Conservation (phyloP, 2,113 vertebrate species). For the Calonectris borealis region DNA sequence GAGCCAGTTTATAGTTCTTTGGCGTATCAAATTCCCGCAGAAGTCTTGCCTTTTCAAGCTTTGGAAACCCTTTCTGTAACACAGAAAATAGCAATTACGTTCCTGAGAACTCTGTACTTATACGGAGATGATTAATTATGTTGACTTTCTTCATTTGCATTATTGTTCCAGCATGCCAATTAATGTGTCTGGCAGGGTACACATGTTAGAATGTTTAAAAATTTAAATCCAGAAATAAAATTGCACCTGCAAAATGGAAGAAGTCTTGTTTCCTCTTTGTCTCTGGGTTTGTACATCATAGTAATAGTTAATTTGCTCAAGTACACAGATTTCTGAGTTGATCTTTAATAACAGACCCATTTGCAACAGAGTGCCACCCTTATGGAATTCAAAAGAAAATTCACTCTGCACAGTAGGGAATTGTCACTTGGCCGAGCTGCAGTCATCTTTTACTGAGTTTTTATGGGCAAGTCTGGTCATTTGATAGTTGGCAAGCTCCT, state of each 20-base stretch:
- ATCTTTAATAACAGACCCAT: not conserved
- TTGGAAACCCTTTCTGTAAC: not conserved
- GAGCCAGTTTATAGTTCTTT: not conserved
- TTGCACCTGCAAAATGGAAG: constrained; percentile 21
- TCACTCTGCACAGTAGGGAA: not conserved
- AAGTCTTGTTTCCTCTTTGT: not conserved
- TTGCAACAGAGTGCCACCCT: not conserved
- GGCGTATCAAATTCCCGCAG: not conserved
- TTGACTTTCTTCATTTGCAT: not conserved
- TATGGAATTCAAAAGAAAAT: not conserved
- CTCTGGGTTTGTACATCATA: not conserved
- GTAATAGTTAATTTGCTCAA: not conserved
- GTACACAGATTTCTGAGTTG: not conserved
- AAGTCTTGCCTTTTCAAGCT: not conserved
- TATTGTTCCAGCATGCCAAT: constrained; percentile 10
- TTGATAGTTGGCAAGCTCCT: not conserved
- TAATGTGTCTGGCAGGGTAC: not conserved
- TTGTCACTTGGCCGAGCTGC: not conserved
- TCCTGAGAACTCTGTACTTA: not conserved
- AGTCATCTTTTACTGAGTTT: not conserved
- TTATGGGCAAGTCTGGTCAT: not conserved
- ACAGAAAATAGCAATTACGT: not conserved
- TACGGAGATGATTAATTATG: not conserved
- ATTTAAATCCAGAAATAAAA: constrained; percentile 49
- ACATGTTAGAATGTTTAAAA: not conserved